A percentile compares a stretch with the other conserved stretches of the same genome.
phyloP scores from a whole-genome alignment of 1,140 invertebrate genomes.

The Formica selysi region DNA sequence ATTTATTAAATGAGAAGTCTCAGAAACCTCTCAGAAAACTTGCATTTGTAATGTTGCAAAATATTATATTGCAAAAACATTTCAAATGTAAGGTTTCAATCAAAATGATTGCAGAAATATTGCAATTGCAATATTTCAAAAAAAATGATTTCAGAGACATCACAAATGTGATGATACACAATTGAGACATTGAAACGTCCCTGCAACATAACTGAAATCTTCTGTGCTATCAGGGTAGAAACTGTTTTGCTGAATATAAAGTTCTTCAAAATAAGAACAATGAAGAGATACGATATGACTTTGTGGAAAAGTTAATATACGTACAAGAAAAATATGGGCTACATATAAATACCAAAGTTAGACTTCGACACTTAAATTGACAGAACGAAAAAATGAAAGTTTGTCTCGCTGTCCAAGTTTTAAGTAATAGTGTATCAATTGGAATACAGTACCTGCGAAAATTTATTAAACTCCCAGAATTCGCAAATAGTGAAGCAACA shows the following conservation, averaged over 20 bases:
- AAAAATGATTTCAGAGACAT: no score
- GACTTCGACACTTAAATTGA: slow-evolving; percentile 21
- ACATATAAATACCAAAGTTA: slow-evolving; percentile 13
- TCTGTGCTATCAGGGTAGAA: not conserved
- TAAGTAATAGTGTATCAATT: slow-evolving; percentile 18
- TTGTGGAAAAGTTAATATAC: slow-evolving; percentile 9
- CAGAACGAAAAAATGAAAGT: slow-evolving; percentile 30
- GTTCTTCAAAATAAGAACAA: slow-evolving; percentile 7
- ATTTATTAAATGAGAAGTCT: no score
- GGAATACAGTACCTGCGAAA: not conserved
- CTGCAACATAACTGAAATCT: no score
- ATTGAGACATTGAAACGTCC: no score
- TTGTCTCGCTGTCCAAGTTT: slow-evolving; percentile 5
- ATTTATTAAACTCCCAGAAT: not conserved
- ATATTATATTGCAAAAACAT: no score
- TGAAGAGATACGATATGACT: slow-evolving; percentile 11
- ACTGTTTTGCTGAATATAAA: slow-evolving; percentile 6
- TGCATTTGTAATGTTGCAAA: no score
- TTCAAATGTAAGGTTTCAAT: no score
- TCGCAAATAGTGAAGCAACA: slow-evolving; percentile 14
- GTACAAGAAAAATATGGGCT: not conserved
- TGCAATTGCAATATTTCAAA: no score
- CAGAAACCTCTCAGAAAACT: no score
- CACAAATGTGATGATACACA: no score
- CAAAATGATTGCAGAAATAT: no score